These are phyloP conservation scores for Pseudachorutes palmiensis DNA, from an alignment of 1,140 invertebrate species.

Conservation along the genomic window DNA sequence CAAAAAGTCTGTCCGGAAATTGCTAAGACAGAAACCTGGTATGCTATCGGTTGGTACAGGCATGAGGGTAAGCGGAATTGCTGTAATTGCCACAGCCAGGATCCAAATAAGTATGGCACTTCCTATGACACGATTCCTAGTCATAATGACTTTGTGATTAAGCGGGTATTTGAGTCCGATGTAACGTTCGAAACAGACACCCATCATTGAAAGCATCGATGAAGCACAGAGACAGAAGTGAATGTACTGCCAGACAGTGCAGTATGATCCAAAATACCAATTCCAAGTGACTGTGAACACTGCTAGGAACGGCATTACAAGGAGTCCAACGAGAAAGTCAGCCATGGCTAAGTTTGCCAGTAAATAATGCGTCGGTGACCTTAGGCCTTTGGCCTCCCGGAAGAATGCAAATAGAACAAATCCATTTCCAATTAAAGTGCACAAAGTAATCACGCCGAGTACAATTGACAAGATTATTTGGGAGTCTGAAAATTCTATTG, in stretches of 20 bases:
- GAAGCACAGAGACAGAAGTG: background rate
- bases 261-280: constrained; percentile 43
- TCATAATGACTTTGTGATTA: background rate
- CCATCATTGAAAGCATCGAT: background rate
- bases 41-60: too few species aligned
- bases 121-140: too few species aligned
- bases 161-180: background rate
- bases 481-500: too few species aligned
- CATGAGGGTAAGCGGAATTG: too few species aligned
- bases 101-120: too few species aligned
- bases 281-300: constrained; percentile 42
- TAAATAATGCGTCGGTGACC: constrained; percentile 47
- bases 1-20: too few species aligned
- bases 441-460: background rate
- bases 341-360: constrained; percentile 46
- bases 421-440: constrained; percentile 15
- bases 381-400: background rate
- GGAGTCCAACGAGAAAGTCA: constrained; percentile 45
- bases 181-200: background rate
- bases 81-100: too few species aligned
- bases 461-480: too few species aligned
- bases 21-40: too few species aligned
- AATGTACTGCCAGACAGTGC: constrained; percentile 20
- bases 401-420: constrained; percentile 7
- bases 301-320: constrained; percentile 45